Conservation (phyloP, 2,888 invertebrate species). For the Drosophila formosana region DNA sequence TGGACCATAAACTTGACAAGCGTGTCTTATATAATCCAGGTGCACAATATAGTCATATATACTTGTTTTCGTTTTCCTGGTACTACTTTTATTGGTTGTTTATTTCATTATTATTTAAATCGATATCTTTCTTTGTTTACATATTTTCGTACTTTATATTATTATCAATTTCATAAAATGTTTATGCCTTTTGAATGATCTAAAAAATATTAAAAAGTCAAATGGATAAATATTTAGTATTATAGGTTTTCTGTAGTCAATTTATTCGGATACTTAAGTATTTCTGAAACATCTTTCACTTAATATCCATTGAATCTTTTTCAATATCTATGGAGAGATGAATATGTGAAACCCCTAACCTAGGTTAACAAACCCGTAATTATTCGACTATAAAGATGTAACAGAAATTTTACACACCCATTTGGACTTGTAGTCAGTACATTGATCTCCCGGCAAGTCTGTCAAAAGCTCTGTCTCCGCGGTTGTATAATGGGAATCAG, state of each 20-base stretch:
- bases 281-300: too few species aligned
- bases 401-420: background rate
- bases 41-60: background rate
- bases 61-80: background rate
- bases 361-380: background rate
- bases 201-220: background rate
- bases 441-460: conserved; percentile 32
- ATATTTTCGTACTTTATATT: background rate
- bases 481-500: conserved; percentile 29
- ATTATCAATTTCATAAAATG: too few species aligned
- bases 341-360: background rate
- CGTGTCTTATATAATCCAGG: background rate
- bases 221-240: background rate
- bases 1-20: conserved; percentile 2
- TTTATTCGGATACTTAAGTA: too few species aligned
- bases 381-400: background rate
- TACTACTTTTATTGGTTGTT: background rate
- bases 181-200: background rate
- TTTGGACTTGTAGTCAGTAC: conserved; percentile 11
- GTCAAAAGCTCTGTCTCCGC: conserved; percentile 3
- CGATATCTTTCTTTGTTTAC: background rate
- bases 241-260: too few species aligned
- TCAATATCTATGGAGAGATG: background rate
- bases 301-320: too few species aligned
- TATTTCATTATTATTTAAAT: background rate